Base-by-base conservation (phyloP, 1,140 invertebrate genomes). In the Bradysia coprophila region DNA sequence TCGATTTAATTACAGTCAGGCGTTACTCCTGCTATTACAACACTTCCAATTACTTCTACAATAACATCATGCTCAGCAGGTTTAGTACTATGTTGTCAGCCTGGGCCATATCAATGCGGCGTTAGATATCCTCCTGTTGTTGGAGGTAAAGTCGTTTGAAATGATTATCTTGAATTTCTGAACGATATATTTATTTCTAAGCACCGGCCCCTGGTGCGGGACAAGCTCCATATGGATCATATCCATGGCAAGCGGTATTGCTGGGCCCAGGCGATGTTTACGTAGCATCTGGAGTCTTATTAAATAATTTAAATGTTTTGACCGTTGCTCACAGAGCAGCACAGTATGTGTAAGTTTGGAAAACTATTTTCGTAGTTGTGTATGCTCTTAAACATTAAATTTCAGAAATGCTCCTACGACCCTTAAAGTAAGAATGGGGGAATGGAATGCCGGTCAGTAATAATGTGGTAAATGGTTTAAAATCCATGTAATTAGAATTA, bases 361-460 rank as follows among this genome's bases (percentile, higher is more conserved):
- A 45, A 11, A 32, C 6, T 15, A n/a, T 31, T 34, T 34, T 34
- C 32, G n/a, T 34, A 13, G n/a, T n/a, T n/a, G n/a, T n/a, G n/a
- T n/a, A n/a, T n/a, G n/a, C n/a, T n/a, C n/a, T n/a, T n/a, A n/a
- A 38, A 34, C 34, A 40, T 34, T 20, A 2, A 16, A 31, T 11
- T 23, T 31, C 40, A 37, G 3, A 37, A 19, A 40, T 38, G 6
- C 37, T 23, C 24, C 39, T 23, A 37, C 43, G 19, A 39, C 16
- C 40, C 21, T 56, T 11, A 79, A 76, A 53, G 66, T 79, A 4
- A 67, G 77, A 32, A 51, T 81, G 1, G 79, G 79, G 0, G 78
- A 79, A 51, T 80, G 76, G 76, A 67, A 80, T 53, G 71, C 68
- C n/a, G n/a, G n/a, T n/a, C n/a, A n/a, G n/a, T n/a, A n/a, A n/a